phyloP scores from a whole-genome alignment of 2,888 invertebrate genomes.

The Heliconius charithonia region DNA sequence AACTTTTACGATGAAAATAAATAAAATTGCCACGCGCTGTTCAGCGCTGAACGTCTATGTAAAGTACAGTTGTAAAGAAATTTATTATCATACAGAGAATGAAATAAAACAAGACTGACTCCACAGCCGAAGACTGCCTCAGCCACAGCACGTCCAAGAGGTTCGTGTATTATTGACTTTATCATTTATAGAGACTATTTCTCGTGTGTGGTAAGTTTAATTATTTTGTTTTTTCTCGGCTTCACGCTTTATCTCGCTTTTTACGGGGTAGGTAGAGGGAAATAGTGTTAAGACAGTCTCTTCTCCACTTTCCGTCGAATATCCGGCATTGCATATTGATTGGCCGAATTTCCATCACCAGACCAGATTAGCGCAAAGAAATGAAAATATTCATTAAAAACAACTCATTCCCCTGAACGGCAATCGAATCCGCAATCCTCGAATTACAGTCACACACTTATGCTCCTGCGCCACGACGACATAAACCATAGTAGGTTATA shows the following conservation, averaged over 20 bases:
- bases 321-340: no score
- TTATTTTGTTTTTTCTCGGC: neutral
- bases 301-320: no score
- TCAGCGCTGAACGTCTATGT: constrained; percentile 39
- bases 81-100: constrained; percentile 32
- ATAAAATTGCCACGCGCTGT: constrained; percentile 56
- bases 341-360: no score
- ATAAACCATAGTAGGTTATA: neutral
- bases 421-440: no score
- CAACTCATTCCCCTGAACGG: no score
- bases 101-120: constrained; percentile 27
- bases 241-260: no score
- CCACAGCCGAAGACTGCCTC: neutral
- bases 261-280: no score
- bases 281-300: no score
- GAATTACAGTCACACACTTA: no score
- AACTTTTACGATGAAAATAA: constrained; percentile 45
- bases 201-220: neutral
- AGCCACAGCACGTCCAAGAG: neutral
- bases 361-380: no score
- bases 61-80: constrained; percentile 43
- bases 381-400: no score
- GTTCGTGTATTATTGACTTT: constrained; percentile 17
- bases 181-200: constrained; percentile 7
- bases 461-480: no score